These are phyloP conservation scores for Entomobrya proxima DNA, from an alignment of 2,888 invertebrate genomes.

Conservation along the genomic window DNA sequence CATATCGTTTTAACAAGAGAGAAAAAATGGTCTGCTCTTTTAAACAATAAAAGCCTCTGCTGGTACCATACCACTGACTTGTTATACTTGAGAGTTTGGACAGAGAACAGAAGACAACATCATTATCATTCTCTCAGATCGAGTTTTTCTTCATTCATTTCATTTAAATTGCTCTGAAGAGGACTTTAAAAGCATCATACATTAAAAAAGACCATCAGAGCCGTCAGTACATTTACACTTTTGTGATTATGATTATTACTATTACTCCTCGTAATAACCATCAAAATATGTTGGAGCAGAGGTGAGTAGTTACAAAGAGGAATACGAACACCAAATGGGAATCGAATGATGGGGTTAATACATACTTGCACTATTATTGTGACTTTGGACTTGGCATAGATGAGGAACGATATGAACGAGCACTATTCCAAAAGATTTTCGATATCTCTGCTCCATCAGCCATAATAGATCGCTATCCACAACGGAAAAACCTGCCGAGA, in stretches of 20 bases:
- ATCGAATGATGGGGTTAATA: background rate
- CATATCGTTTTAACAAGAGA: slow-evolving; percentile 45
- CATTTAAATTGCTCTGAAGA: slow-evolving; percentile 57
- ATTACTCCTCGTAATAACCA: slow-evolving; percentile 44
- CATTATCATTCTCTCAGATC: slow-evolving; percentile 60
- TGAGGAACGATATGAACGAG: background rate
- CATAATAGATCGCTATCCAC: background rate
- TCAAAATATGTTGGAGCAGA: slow-evolving; percentile 11
- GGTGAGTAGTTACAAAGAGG: background rate
- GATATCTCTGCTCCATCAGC: background rate
- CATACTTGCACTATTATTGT: no score
- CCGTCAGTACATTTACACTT: slow-evolving; percentile 62
- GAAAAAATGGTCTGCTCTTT: slow-evolving; percentile 37
- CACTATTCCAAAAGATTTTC: background rate
- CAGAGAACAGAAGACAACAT: slow-evolving; percentile 44
- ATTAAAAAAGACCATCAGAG: slow-evolving; percentile 47
- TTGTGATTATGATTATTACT: slow-evolving; percentile 60
- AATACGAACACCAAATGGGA: background rate
- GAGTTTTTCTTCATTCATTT: slow-evolving; percentile 62
- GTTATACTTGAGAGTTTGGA: background rate
- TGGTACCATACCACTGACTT: slow-evolving; percentile 8
- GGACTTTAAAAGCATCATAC: slow-evolving; percentile 59
- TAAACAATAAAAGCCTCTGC: background rate
- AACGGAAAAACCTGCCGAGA: background rate
- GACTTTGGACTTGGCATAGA: no score